Percentiles rank a stretch among this genome's conserved stretches.
Evolutionary conservation across 2,113 vertebrate species (phyloP).

Genomic region (Agapornis roseicollis): DNA sequence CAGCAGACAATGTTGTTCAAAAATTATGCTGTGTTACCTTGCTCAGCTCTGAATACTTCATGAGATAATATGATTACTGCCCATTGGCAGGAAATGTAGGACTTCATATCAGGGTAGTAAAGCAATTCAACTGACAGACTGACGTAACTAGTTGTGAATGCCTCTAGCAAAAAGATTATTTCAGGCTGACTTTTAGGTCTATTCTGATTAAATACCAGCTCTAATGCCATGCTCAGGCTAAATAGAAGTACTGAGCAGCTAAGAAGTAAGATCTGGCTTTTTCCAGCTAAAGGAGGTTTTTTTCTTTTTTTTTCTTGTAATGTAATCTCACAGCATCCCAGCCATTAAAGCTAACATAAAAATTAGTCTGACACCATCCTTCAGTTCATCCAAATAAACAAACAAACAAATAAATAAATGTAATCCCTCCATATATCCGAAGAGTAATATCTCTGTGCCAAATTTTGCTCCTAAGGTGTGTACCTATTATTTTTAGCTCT

Average conservation of each 20-base stretch:
- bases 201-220: background rate
- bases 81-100: background rate
- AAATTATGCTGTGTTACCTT: background rate
- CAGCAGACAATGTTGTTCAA: background rate
- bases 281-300: background rate
- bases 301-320: background rate
- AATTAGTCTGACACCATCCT: background rate
- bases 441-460: background rate
- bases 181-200: background rate
- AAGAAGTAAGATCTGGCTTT: background rate
- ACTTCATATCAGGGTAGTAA: background rate
- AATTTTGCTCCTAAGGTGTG: background rate
- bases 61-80: background rate
- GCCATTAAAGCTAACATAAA: background rate
- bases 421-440: background rate
- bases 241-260: background rate
- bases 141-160: background rate
- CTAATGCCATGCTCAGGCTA: background rate
- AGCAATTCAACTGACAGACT: background rate
- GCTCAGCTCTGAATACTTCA: background rate
- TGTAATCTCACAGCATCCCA: background rate
- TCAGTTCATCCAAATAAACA: background rate
- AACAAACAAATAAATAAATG: background rate
- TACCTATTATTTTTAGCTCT: background rate
- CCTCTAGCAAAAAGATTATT: constrained; percentile 1